Conservation (phyloP, 2,113 vertebrate genomes). For the Octodon degus region DNA sequence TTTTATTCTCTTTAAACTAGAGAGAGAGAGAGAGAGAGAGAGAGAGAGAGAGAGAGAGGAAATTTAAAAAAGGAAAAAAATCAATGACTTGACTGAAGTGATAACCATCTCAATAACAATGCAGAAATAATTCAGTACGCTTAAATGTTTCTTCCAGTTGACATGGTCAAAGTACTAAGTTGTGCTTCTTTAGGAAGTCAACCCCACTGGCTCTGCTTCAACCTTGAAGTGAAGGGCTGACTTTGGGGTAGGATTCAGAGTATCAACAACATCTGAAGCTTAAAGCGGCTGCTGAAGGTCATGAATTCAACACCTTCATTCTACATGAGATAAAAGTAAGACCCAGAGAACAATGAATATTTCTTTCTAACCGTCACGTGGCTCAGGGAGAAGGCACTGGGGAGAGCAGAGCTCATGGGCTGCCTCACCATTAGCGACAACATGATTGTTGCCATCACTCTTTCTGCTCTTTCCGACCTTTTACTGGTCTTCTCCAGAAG, state of each 20-base stretch:
- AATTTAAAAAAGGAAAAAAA: too few species aligned
- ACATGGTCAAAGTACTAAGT: neutral
- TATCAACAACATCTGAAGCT: neutral
- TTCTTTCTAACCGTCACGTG: constrained; percentile 58
- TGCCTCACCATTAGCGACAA: constrained; percentile 17
- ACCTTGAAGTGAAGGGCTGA: neutral
- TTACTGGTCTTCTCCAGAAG: neutral
- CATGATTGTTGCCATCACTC: neutral
- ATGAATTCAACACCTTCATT: constrained; percentile 14
- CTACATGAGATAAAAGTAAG: constrained; percentile 50
- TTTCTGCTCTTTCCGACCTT: constrained; percentile 44
- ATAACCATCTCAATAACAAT: neutral
- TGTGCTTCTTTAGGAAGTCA: neutral
- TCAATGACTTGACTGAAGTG: constrained; percentile 31
- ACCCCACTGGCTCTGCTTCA: neutral
- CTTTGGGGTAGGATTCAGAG: neutral
- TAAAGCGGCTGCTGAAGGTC: neutral
- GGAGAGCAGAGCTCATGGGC: neutral
- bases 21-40: too few species aligned
- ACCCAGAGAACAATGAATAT: constrained; percentile 13
- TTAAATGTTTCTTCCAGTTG: neutral
- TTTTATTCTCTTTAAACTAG: too few species aligned
- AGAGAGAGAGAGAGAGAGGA: too few species aligned
- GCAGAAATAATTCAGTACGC: neutral
- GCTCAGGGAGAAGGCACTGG: constrained; percentile 22